Conservation (phyloP, 2,113 vertebrate species). For the Periophthalmodon schlosseri region DNA sequence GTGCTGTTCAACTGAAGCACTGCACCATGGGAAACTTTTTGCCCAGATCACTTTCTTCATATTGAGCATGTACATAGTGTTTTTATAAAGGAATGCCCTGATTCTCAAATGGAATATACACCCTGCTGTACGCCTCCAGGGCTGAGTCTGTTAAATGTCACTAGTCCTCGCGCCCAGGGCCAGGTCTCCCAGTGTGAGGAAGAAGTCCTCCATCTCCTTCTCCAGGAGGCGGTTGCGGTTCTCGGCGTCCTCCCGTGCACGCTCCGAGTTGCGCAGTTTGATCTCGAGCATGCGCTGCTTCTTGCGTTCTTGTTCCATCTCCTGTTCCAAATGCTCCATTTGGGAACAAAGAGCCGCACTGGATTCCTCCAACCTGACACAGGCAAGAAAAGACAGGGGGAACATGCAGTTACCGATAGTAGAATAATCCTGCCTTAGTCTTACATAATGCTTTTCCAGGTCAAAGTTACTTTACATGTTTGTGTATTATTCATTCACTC, state of each 20-base stretch:
- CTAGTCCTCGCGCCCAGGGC: conserved; percentile 76
- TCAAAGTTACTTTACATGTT: too few relatives aligned
- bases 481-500: too few relatives aligned
- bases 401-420: too few relatives aligned
- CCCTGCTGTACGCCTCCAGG: conserved; percentile 7
- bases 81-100: conserved; percentile 24
- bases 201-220: conserved; percentile 96
- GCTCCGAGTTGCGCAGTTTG: conserved; percentile 90
- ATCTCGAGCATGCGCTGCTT: conserved; percentile 89
- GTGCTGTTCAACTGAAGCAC: conserved; percentile 28
- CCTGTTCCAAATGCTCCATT: conserved; percentile 84
- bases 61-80: conserved; percentile 24
- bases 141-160: conserved; percentile 47
- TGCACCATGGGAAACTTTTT: conserved; percentile 3
- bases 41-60: background rate
- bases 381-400: background rate
- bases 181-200: conserved; percentile 88
- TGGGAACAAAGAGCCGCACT: conserved; percentile 80
- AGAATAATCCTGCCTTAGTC: too few relatives aligned
- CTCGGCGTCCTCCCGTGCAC: conserved; percentile 88
- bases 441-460: too few relatives aligned
- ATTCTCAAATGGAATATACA: conserved; percentile 6
- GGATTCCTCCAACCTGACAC: conserved; percentile 85
- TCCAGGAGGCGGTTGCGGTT: conserved; percentile 90
- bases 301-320: conserved; percentile 90